Evolutionary conservation across 2,888 invertebrate species (phyloP), one percentile per base, ranked within the genome.

Genomic region (Artemia sinica): DNA sequence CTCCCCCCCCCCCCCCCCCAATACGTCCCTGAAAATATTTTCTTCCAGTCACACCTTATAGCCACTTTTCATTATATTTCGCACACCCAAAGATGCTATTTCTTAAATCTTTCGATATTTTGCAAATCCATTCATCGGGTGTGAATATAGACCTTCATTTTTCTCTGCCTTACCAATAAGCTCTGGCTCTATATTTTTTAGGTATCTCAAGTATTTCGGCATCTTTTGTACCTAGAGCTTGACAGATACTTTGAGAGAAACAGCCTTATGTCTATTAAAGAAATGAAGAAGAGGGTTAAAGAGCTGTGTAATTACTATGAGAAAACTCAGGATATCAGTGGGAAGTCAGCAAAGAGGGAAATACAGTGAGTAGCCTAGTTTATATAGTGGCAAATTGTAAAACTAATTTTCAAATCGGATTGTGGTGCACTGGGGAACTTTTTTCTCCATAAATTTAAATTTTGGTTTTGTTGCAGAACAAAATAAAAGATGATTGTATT

Each of bases 171-270:
- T 41, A 41, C 41, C 41, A 41, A 41, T 41, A 41, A 41, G 41
- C 41, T 41, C 41, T 6, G 41, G 1, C 4, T 41, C 5, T 50
- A 74, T 72, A 69, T 66, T 66, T 72, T 73, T 9, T 71, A 79
- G 78, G 73, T 75, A n/a, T 77, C 86, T 74, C 86, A 88, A 78
- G 86, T 92, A 83, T 88, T 89, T 75, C 84, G 86, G 69, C 91
- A 92, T 75, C 84, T 92, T 71, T 86, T 87, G 71, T 86, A 87
- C 67, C 76, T 90, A 65, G 86, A 88, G 75, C 80, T 91, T 67
- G 84, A 86, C 75, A 82, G 89, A 6, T 82, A 87, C 74, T 84
- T 87, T 70, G 89, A 89, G 1, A 78, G 80, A 65, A 85, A 86
- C 75, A 80, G 83, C 69, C 81, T 82, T 13, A 76, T 85, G 49